Base-by-base conservation (phyloP, 2,797 vertebrate genomes). In the Lepus townsendii region DNA sequence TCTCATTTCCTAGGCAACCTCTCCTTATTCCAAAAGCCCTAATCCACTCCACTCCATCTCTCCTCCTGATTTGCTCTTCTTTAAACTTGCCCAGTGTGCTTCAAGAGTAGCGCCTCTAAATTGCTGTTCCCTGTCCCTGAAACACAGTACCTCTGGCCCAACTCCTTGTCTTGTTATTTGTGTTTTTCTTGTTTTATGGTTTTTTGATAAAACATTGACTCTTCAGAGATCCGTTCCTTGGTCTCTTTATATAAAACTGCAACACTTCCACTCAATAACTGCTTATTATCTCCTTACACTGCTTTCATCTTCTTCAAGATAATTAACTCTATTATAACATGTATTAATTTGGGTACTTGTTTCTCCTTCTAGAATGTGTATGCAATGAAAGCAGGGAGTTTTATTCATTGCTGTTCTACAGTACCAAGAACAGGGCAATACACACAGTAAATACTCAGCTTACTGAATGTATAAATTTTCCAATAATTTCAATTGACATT, bases 11-110 rank as follows among this genome's bases (percentile, higher is more conserved):
- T 54, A 65, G 9, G 8, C 30, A 50, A 65, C 26, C 24, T 26
- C 17, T 24, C 27, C n/a, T 85, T 42, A 24, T 20, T 63, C 9
- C 17, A 1, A 38, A 54, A 57, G 30, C n/a, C 60, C 27, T 16
- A n/a, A 10, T 2, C 6, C 9, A 12, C 5, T 47, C 1, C 16
- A 9, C 14, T 7, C 1, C 5, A 3, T 27, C 62, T 60, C 35
- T 13, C 27, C 1, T 2, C 7, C 66, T 35, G 27, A 27, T 32
- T n/a, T 26, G 32, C 19, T 27, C 17, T 63, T 32, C 66, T 73
- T 66, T 27, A 32, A 38, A 80, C 30, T 38, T n/a, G 2, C 3
- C 26, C 38, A 12, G 14, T 1, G 24, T 5, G 4, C 24, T 32
- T 12, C 38, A 13, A 71, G 22, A 27, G 11, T 27, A 91, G 22